Conservation (phyloP, 2,797 vertebrate genomes). For the Otus scops region DNA sequence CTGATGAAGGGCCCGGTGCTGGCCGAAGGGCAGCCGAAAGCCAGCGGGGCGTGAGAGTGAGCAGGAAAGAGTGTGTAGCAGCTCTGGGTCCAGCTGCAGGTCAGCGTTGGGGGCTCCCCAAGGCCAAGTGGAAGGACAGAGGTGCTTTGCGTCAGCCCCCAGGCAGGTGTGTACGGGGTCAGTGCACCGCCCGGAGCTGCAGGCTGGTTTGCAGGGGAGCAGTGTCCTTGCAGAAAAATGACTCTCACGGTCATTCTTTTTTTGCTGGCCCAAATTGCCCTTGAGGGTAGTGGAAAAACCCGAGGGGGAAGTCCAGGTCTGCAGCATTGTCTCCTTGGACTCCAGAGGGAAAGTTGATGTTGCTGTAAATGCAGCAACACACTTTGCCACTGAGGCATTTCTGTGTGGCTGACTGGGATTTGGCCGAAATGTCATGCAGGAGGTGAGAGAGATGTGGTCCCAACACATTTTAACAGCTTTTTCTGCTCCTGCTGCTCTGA, state of each 20-base stretch:
- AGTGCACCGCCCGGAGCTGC: neutral
- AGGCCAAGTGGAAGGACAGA: neutral
- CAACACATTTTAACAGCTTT: neutral
- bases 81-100: neutral
- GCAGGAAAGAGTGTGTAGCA: rapidly evolving
- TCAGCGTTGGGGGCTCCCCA: neutral
- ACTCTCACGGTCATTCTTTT: neutral
- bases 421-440: neutral
- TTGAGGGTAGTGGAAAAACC: neutral
- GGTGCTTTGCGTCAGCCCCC: neutral
- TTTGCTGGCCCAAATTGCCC: neutral
- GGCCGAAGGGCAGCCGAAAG: neutral
- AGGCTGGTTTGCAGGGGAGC: neutral
- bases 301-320: neutral
- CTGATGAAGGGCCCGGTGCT: rapidly evolving
- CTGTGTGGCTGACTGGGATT: neutral
- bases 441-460: neutral
- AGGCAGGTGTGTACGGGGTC: neutral
- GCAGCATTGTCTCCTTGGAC: constrained; percentile 45
- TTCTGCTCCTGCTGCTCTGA: neutral
- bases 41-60: rapidly evolving
- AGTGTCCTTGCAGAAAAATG: neutral
- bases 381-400: neutral
- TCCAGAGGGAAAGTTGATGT: neutral
- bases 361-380: neutral